These are phyloP conservation scores for Pachyrhynchus sulphureomaculatus DNA, from an alignment of 1,140 invertebrate genomes.

Conservation along the genomic window DNA sequence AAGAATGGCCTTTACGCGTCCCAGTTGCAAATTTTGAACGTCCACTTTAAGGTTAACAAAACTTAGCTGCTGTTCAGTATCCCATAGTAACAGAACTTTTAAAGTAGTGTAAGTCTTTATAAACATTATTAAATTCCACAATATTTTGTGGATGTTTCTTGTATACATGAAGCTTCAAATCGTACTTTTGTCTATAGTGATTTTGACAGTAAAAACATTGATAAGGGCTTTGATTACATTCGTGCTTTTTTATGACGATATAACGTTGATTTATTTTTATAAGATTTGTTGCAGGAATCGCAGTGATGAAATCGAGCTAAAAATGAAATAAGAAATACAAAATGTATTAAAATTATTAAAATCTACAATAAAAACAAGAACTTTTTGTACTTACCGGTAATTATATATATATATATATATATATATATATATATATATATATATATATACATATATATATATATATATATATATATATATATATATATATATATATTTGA, in stretches of 20 bases:
- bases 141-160: conserved; percentile 15
- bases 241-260: conserved; percentile 56
- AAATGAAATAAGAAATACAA: neutral
- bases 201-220: conserved; percentile 59
- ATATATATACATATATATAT: too few relatives aligned
- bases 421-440: too few relatives aligned
- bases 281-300: conserved; percentile 49
- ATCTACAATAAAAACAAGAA: neutral
- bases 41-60: neutral
- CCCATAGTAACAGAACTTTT: neutral
- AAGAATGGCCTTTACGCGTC: too few relatives aligned
- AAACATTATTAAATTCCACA: conserved; percentile 16
- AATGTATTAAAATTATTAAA: neutral
- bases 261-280: conserved; percentile 53
- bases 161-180: conserved; percentile 49
- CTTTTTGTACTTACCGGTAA: neutral
- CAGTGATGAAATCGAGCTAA: conserved; percentile 11
- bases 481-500: too few relatives aligned
- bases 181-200: conserved; percentile 50
- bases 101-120: conserved; percentile 19
- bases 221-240: conserved; percentile 53
- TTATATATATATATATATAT: too few relatives aligned
- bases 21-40: too few relatives aligned
- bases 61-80: neutral
- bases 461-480: too few relatives aligned